Evolutionary conservation across 2,888 invertebrate species (phyloP), one percentile per base, ranked within the genome.

Genomic region (Muschampia plurimacula): DNA sequence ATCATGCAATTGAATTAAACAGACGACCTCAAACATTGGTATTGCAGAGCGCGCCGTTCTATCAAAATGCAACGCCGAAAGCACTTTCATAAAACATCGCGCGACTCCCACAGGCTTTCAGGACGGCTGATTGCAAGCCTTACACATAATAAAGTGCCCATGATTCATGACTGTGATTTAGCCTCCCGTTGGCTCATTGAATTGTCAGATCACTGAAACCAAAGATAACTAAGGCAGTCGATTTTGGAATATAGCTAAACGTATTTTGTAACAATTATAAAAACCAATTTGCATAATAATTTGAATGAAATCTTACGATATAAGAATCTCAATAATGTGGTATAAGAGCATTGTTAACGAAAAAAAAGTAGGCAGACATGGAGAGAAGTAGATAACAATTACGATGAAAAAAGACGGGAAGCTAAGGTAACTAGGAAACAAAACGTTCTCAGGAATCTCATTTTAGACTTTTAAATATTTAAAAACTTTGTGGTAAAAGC

Each of bases 31-130:
- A 84, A 84, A 83, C 83, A 82, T 81, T 78, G 79, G 81, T 80
- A 82, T 81, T 84, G 81, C 76, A 64, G 59, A 59, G 55, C 72
- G 73, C 71, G 77, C 66, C 46, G 71, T 72, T 72, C 67, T 66
- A 72, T 72, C 66, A 66, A 72, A 72, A 72, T 67, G 72, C 72
- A 67, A 67, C 67, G 72, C 67, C 72, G 63, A 67, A 85, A 86
- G 79, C 83, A 83, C 87, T 90, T 88, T 88, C 89, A 91, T 90
- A 89, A 86, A 90, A 88, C 87, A 85, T 80, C 84, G 83, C 86
- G 86, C 86, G 88, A 89, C 89, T 89, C 90, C 89, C 89, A 84
- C 79, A 75, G 82, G 81, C 80, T 83, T 81, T 78, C 75, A 72
- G 74, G 72, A 75, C 76, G 76, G 78, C 80, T 82, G 81, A 84